A percentile compares a stretch with the other conserved stretches of the same genome.
Conservation (phyloP, 2,888 invertebrate genomes). For the Eupithecia vulgata region DNA sequence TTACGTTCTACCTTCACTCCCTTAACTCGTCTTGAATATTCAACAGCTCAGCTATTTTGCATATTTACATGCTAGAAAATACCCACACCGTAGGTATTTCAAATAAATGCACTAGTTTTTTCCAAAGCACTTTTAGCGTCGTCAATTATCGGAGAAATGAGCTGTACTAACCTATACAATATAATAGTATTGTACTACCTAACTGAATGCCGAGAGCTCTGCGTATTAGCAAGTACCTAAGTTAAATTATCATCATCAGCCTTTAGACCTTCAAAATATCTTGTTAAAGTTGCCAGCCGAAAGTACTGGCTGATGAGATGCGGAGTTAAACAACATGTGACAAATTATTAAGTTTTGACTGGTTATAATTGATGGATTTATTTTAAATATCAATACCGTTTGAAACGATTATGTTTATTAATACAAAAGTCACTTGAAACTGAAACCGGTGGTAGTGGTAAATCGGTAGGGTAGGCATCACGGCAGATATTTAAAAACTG, state of each 20-base stretch:
- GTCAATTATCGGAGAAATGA: not conserved
- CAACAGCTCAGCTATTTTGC: not conserved
- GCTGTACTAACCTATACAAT: not conserved
- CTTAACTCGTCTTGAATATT: constrained; percentile 34
- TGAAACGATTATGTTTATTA: too few relatives aligned
- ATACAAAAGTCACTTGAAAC: too few relatives aligned
- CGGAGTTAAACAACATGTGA: not conserved
- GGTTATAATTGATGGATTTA: not conserved
- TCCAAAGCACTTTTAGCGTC: not conserved
- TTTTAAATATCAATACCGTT: too few relatives aligned
- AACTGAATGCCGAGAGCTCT: not conserved
- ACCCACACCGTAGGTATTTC: not conserved
- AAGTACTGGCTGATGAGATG: not conserved
- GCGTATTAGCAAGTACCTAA: not conserved
- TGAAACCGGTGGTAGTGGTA: too few relatives aligned
- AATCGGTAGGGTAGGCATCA: too few relatives aligned
- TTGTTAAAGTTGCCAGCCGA: not conserved
- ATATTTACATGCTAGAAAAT: not conserved
- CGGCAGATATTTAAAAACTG: too few relatives aligned
- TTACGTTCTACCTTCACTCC: constrained; percentile 10
- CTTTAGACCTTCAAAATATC: too few relatives aligned
- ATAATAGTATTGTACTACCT: too few relatives aligned
- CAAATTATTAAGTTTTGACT: not conserved
- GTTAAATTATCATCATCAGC: not conserved
- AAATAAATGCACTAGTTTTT: not conserved